Conservation (phyloP, 1,140 invertebrate genomes). For the Cotesia chilonis region DNA sequence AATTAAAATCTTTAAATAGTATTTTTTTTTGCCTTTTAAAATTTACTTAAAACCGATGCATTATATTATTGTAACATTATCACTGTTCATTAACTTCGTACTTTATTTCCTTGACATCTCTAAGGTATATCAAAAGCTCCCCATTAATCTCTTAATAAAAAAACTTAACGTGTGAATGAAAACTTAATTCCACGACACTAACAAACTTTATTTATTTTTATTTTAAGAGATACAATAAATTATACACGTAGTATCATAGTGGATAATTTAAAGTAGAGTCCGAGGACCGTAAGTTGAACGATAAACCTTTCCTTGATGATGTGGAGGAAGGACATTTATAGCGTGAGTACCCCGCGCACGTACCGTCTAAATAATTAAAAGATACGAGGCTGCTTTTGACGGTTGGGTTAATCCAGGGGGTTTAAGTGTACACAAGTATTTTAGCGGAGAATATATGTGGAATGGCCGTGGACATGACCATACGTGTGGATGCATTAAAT, state of each 20-base stretch:
- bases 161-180: neutral
- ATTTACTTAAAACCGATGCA: too few species aligned
- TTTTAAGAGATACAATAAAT: neutral
- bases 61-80: too few species aligned
- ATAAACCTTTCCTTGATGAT: conserved; percentile 57
- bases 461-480: neutral
- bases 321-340: conserved; percentile 58
- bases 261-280: conserved; percentile 40
- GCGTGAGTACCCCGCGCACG: conserved; percentile 56
- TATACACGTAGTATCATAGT: neutral
- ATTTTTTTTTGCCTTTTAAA: too few species aligned
- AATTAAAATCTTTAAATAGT: too few species aligned
- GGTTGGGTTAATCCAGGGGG: conserved; percentile 25
- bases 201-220: neutral
- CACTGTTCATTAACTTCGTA: too few species aligned
- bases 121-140: too few species aligned
- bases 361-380: conserved; percentile 62
- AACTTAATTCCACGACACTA: too few species aligned
- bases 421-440: neutral
- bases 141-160: neutral
- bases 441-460: neutral
- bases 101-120: too few species aligned
- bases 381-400: conserved; percentile 56
- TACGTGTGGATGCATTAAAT: neutral
- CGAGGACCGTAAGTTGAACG: conserved; percentile 32